Conservation (phyloP, 1,140 invertebrate species). For the Meloidogyne chitwoodi region DNA sequence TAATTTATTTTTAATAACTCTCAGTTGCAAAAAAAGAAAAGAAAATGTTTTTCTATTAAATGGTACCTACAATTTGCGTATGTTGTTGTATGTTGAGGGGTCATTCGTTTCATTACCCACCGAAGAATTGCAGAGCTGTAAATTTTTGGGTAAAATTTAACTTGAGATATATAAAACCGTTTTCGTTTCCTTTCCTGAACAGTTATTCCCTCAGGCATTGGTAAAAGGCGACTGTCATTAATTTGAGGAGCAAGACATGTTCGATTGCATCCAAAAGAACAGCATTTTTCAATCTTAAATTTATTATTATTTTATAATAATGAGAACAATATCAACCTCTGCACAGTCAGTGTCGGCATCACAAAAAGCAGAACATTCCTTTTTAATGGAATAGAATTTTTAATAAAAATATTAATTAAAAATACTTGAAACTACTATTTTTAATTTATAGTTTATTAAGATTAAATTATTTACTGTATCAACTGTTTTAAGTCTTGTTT, state of each 20-base stretch:
- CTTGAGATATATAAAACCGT: constrained; percentile 25
- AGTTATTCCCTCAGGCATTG: constrained; percentile 45
- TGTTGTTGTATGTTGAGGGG: constrained; percentile 41
- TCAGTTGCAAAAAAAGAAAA: no score
- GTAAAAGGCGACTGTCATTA: constrained; percentile 40
- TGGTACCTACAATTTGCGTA: constrained; percentile 34
- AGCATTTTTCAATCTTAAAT: constrained; percentile 41
- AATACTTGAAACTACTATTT: no score
- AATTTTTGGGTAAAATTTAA: neutral
- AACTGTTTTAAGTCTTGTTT: neutral
- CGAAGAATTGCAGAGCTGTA: constrained; percentile 48
- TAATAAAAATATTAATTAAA: constrained; percentile 6
- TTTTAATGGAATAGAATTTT: neutral
- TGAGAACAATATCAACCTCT: constrained; percentile 31
- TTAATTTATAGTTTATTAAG: no score
- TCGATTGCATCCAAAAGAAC: constrained; percentile 41
- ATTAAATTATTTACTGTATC: neutral
- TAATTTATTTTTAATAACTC: neutral
- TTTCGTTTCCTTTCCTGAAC: constrained; percentile 51
- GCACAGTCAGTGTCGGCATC: constrained; percentile 48
- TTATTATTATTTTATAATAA: constrained; percentile 25
- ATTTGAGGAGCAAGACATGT: constrained; percentile 37
- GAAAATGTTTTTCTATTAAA: neutral
- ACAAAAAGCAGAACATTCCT: constrained; percentile 52
- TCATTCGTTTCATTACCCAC: constrained; percentile 49